phyloP scores from a whole-genome alignment of 2,888 invertebrate species.

The Colostygia pectinataria region DNA sequence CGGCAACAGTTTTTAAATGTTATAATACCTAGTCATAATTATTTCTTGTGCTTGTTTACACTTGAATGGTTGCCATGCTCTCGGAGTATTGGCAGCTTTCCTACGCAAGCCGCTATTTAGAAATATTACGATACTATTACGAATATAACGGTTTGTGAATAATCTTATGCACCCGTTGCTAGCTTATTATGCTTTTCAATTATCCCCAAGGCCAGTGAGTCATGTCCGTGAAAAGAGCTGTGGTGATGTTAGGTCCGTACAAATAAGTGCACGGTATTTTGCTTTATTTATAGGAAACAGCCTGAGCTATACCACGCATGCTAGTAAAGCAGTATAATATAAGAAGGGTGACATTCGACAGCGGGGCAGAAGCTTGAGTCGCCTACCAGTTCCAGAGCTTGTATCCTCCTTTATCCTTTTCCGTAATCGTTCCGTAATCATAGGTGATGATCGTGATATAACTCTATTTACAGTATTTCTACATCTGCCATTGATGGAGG shows the following conservation, averaged over 20 bases:
- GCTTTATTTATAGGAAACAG: no score
- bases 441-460: no score
- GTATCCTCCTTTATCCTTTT: no score
- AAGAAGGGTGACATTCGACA: no score
- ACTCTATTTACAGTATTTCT: no score
- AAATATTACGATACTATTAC: slow-evolving; percentile 9
- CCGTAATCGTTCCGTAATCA: no score
- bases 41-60: slow-evolving; percentile 2
- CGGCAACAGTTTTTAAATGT: neutral
- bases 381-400: no score
- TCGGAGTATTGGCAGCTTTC: slow-evolving; percentile 14
- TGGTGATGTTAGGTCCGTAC: neutral
- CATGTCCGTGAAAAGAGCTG: slow-evolving; percentile 44
- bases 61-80: slow-evolving; percentile 7
- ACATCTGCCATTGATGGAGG: no score
- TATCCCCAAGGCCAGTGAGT: slow-evolving; percentile 43
- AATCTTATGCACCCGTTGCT: slow-evolving; percentile 19
- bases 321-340: no score
- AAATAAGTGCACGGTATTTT: no score
- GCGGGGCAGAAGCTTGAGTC: no score
- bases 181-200: slow-evolving; percentile 40
- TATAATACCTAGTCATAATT: slow-evolving; percentile 1
- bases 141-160: slow-evolving; percentile 10
- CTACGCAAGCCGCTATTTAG: slow-evolving; percentile 1
- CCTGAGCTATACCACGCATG: no score